Conservation (phyloP, 2,797 vertebrate genomes). For the Meda fulgida region DNA sequence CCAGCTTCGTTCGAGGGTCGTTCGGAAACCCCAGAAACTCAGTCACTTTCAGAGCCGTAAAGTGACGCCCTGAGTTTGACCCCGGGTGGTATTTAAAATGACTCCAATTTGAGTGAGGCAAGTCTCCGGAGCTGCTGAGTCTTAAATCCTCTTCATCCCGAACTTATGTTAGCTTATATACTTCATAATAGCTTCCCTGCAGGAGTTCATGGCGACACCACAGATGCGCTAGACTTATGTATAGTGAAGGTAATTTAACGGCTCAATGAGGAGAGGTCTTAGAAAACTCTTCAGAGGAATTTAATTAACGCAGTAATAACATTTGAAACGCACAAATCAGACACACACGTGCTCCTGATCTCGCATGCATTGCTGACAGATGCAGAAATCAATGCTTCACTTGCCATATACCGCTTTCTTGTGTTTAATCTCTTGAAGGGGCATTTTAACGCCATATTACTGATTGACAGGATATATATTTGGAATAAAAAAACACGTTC, state of each 20-base stretch:
- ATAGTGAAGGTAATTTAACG: slow-evolving; percentile 73
- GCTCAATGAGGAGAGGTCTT: slow-evolving; percentile 73
- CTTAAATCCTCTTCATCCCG: slow-evolving; percentile 55
- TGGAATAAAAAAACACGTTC: not conserved
- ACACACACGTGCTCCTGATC: slow-evolving; percentile 19
- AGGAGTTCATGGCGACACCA: slow-evolving; percentile 46
- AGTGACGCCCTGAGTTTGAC: slow-evolving; percentile 20
- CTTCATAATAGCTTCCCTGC: slow-evolving; percentile 49
- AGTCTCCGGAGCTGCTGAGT: slow-evolving; percentile 14
- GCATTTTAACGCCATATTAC: not conserved
- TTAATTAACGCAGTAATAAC: slow-evolving; percentile 67
- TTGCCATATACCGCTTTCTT: slow-evolving; percentile 30
- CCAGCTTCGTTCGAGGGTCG: not conserved
- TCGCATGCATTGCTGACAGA: slow-evolving; percentile 28
- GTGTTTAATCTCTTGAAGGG: slow-evolving; percentile 5
- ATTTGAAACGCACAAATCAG: slow-evolving; percentile 62
- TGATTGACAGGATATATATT: slow-evolving; percentile 14
- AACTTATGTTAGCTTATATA: slow-evolving; percentile 56
- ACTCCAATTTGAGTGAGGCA: slow-evolving; percentile 20
- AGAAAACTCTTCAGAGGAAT: slow-evolving; percentile 68
- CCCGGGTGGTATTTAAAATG: slow-evolving; percentile 18
- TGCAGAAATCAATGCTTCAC: slow-evolving; percentile 50
- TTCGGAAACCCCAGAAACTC: not conserved
- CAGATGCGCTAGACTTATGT: slow-evolving; percentile 48
- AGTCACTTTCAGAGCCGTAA: not conserved